phyloP scores from a whole-genome alignment of 64 coral and sea anemone species.

The Astreopora myriophthalma region DNA sequence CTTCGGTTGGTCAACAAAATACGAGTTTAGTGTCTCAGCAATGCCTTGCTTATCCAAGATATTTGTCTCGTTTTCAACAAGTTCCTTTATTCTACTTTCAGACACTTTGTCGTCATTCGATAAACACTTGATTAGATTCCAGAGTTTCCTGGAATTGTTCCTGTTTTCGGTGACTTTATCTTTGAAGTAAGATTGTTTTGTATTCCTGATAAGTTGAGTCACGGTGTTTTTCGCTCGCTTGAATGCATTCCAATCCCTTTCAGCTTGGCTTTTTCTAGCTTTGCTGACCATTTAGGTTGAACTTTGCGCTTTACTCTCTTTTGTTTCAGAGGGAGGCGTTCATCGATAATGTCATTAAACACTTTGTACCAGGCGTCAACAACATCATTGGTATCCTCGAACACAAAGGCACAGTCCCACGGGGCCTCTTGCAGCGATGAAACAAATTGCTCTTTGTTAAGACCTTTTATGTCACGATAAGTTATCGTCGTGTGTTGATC shows the following conservation, averaged over 20 bases:
- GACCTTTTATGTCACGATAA: constrained; percentile 30
- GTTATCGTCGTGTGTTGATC: neutral
- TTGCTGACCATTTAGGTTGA: constrained; percentile 57
- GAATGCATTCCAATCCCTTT: constrained; percentile 8
- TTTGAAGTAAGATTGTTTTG: constrained; percentile 35
- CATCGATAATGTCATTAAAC: constrained; percentile 16
- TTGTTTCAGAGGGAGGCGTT: constrained; percentile 5
- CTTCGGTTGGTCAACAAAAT: constrained; percentile 58
- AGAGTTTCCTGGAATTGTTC: constrained; percentile 41
- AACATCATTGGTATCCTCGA: constrained; percentile 51
- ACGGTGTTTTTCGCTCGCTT: constrained; percentile 40
- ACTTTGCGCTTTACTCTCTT: constrained; percentile 47
- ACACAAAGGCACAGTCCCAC: constrained; percentile 69
- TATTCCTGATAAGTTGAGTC: constrained; percentile 27
- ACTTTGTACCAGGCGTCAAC: constrained; percentile 43
- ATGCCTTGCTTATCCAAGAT: constrained; percentile 31
- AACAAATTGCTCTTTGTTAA: constrained; percentile 6
- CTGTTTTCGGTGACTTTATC: constrained; percentile 45
- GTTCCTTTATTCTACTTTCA: neutral
- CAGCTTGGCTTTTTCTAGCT: neutral
- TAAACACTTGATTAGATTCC: constrained; percentile 47
- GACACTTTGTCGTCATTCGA: neutral
- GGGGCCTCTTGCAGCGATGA: constrained; percentile 19
- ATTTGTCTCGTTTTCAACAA: neutral
- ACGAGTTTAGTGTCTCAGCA: constrained; percentile 40